Conservation (phyloP, 2,113 vertebrate genomes). For the Muntiacus muntjak region DNA sequence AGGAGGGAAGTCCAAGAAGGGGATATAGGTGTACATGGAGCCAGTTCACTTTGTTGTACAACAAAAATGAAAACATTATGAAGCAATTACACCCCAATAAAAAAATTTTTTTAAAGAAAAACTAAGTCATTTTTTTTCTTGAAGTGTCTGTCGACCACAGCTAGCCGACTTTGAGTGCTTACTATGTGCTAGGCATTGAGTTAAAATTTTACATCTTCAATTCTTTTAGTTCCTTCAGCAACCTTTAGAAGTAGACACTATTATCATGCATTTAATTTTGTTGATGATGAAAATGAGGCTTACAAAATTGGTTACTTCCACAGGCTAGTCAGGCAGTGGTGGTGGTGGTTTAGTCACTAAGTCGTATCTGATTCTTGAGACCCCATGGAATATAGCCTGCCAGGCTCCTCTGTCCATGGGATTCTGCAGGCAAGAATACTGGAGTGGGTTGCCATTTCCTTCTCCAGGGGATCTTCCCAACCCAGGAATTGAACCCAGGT, state of each 20-base stretch:
- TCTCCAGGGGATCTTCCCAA: not conserved
- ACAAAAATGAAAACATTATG: not conserved
- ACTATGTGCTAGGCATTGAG: not conserved
- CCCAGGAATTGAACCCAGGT: not conserved
- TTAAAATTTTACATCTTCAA: not conserved
- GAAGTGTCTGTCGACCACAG: not conserved
- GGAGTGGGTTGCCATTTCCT: not conserved
- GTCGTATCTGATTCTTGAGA: accelerated
- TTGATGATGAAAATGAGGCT: not conserved
- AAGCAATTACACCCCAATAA: not conserved
- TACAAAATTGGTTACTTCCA: not conserved
- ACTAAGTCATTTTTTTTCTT: not conserved
- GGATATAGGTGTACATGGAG: not conserved
- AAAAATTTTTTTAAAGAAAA: not conserved
- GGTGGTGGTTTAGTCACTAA: not conserved
- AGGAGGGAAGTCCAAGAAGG: not conserved
- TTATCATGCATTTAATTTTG: not conserved
- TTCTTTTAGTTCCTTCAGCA: not conserved
- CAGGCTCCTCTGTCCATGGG: not conserved
- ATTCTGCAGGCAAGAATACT: not conserved
- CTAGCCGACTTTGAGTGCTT: not conserved
- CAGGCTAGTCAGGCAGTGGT: not conserved
- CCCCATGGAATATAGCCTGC: not conserved
- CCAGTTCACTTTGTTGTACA: not conserved
- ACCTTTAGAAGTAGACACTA: not conserved